These are phyloP conservation scores for Yoshiicerus persimilis DNA, from an alignment of 1,140 invertebrate genomes.

Conservation along the genomic window DNA sequence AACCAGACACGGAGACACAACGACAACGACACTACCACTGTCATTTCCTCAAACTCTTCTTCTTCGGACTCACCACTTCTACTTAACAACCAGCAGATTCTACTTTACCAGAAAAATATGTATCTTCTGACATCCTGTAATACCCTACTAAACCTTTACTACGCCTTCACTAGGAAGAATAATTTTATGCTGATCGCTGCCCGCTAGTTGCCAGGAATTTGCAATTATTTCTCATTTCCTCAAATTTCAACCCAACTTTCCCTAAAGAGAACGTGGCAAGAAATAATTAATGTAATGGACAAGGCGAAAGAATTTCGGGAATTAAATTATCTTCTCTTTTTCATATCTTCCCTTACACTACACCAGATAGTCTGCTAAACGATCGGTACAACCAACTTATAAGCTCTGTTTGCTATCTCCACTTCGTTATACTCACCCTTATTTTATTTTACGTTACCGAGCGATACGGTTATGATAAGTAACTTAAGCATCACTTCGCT, in stretches of 20 bases:
- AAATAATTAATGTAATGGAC: conserved; percentile 23
- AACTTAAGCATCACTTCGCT: neutral
- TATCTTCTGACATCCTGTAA: neutral
- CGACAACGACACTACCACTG: no score
- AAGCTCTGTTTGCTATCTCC: neutral
- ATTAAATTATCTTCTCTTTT: conserved; percentile 8
- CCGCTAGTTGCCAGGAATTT: neutral
- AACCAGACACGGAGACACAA: no score
- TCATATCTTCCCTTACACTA: no score
- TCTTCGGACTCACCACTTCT: neutral
- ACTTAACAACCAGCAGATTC: neutral
- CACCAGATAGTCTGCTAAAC: no score
- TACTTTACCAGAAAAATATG: neutral
- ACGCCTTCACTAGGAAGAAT: neutral
- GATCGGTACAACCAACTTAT: no score
- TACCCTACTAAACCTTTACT: no score
- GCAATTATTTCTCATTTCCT: conserved; percentile 17
- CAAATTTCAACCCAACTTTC: neutral
- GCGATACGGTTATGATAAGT: neutral
- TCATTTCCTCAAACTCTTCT: neutral
- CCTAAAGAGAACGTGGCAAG: neutral
- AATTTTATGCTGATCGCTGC: conserved; percentile 7
- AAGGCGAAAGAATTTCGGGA: conserved; percentile 15
- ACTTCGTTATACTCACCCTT: neutral
- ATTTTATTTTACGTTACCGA: neutral